phyloP scores from a whole-genome alignment of 2,113 vertebrate genomes.

The Callionymus lyra region DNA sequence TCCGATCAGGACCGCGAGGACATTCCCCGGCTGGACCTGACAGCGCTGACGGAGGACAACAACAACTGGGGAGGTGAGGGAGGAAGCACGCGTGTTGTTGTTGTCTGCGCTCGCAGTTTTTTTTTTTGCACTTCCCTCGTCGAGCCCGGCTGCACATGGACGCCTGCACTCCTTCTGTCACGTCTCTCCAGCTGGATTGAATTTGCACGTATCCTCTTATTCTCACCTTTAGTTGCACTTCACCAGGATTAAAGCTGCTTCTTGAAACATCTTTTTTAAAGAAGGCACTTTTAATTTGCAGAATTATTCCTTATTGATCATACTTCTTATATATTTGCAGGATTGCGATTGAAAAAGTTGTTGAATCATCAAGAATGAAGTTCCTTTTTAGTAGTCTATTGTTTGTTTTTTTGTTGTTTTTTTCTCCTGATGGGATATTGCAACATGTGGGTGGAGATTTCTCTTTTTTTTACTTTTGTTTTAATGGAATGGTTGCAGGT shows the following conservation, averaged over 20 bases:
- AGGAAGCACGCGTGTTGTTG: neutral
- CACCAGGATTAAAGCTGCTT: neutral
- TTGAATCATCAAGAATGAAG: no score
- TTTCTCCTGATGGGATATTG: neutral
- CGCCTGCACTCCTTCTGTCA: constrained; percentile 43
- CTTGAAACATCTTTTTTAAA: no score
- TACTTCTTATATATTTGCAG: no score
- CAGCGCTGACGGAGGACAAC: constrained; percentile 74
- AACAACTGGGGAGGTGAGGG: constrained; percentile 86
- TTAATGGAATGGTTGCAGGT: neutral
- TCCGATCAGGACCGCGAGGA: constrained; percentile 71
- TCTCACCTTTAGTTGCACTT: constrained; percentile 21
- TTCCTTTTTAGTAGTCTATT: no score
- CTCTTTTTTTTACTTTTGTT: neutral
- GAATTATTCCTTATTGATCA: no score
- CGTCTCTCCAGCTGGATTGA: constrained; percentile 23
- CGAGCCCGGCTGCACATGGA: constrained; percentile 28
- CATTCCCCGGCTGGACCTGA: constrained; percentile 81
- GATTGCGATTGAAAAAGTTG: no score
- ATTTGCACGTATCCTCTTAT: constrained; percentile 29
- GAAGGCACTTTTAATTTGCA: neutral
- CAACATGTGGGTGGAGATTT: neutral
- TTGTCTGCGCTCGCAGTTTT: neutral
- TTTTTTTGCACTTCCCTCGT: no score
- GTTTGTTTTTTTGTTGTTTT: no score